Evolutionary conservation across 2,888 invertebrate genomes (phyloP).

Genomic region (Willowsia nigromaculata): DNA sequence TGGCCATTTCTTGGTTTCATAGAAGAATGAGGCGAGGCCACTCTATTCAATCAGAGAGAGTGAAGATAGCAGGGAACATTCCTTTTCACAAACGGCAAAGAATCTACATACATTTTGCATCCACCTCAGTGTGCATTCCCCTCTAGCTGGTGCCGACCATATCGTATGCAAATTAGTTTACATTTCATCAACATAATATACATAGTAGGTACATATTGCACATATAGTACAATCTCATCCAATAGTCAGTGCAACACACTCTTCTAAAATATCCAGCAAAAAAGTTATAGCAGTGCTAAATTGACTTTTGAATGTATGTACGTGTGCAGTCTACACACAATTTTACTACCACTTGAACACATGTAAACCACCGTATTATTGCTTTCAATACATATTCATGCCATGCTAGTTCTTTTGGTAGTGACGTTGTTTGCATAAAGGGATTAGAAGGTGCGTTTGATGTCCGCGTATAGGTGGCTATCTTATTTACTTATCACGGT

Average conservation of each 20-base stretch:
- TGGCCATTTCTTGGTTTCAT: slow-evolving; percentile 46
- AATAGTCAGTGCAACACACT: too few relatives aligned
- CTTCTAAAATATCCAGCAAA: background rate
- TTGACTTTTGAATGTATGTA: background rate
- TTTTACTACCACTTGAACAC: slow-evolving; percentile 28
- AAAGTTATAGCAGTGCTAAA: background rate
- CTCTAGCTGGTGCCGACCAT: slow-evolving; percentile 1
- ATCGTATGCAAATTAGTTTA: slow-evolving; percentile 33
- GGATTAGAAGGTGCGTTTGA: slow-evolving; percentile 31
- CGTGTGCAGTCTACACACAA: background rate
- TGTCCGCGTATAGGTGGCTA: slow-evolving; percentile 16
- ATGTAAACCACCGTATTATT: slow-evolving; percentile 48
- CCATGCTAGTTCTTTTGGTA: background rate
- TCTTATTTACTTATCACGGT: slow-evolving; percentile 43
- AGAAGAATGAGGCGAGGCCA: slow-evolving; percentile 60
- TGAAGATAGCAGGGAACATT: slow-evolving; percentile 29
- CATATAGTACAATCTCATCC: background rate
- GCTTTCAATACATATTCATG: slow-evolving; percentile 42
- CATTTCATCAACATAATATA: background rate
- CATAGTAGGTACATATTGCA: background rate
- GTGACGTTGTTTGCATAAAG: slow-evolving; percentile 22
- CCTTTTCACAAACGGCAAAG: background rate
- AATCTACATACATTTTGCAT: background rate
- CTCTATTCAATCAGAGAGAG: slow-evolving; percentile 66
- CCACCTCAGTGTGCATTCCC: background rate